Conservation (phyloP, 2,888 invertebrate genomes). For the Acanthosepion pharaonis region DNA sequence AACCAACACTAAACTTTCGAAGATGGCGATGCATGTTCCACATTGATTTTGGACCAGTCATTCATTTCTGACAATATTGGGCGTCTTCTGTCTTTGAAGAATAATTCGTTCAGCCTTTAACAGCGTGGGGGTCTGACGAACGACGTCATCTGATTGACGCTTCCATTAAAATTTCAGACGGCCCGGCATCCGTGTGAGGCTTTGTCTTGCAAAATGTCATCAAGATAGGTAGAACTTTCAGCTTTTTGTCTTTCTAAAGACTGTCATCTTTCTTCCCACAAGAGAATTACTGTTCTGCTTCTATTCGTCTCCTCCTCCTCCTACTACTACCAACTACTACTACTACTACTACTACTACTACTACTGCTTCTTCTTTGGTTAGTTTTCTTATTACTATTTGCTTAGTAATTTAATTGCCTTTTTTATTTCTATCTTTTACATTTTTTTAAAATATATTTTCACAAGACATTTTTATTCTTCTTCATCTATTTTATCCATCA, state of each 20-base stretch:
- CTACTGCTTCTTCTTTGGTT: too few species aligned
- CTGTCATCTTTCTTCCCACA: not conserved
- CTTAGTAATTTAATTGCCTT: too few species aligned
- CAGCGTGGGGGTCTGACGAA: not conserved
- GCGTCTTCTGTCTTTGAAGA: not conserved
- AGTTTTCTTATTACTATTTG: too few species aligned
- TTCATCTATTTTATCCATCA: too few species aligned
- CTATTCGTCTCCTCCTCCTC: not conserved
- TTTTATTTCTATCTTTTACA: too few species aligned
- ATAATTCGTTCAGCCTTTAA: not conserved
- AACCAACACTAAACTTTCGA: not conserved
- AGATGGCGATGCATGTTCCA: not conserved
- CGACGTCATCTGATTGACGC: not conserved
- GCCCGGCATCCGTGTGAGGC: not conserved
- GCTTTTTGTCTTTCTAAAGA: not conserved
- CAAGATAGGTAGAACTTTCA: not conserved
- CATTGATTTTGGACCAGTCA: not conserved
- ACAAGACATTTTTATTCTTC: too few species aligned
- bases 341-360: too few species aligned
- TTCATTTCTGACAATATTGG: not conserved
- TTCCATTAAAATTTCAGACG: conserved; percentile 6
- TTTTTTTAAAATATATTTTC: too few species aligned
- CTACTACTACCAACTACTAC: not conserved
- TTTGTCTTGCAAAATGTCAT: conserved; percentile 11
- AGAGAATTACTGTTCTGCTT: not conserved